Base-by-base conservation (phyloP, 2,888 invertebrate genomes). In the Sericinus montela region DNA sequence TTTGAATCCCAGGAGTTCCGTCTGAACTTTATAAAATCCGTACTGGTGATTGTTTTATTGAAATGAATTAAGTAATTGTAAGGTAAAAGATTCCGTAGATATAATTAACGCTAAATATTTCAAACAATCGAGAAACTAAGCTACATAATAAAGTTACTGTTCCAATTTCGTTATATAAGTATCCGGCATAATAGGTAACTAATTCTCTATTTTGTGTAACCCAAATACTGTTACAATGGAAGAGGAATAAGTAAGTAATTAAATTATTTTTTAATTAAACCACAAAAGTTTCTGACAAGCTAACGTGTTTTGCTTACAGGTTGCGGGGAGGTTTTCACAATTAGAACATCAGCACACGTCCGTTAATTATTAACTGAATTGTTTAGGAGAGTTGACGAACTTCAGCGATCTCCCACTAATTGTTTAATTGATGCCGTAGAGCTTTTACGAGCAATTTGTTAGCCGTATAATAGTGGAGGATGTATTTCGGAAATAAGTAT, bases 341-440 rank as follows among this genome's bases (percentile, higher is more conserved):
- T 44, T 44, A 49, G 48, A 38, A 44, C 48, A 43, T 49, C 44
- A 49, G 44, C 44, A 49, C 44, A 39, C 48, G 48, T 44, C 10
- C 44, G 48, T 49, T 49, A 49, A 44, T 49, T 49, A 49, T 49
- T 44, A 49, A 49, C 35, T 39, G 48, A 49, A 49, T 49, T 49
- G 48, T 49, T 49, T 49, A 49, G 39, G 32, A 34, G 44, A 49
- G 48, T 49, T 49, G 48, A 49, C 48, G 48, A 49, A 49, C 48
- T 49, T 39, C 44, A n/a, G 38, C 48, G 38, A 49, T 49, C 48
- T 44, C 44, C 34, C 48, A 34, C 48, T 49, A 49, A 49, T 49
- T 49, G 48, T 49, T 49, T 49, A 44, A 49, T 49, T 44, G 38
- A 44, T 49, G 28, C 48, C 14, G 42, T 39, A 19, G 35, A 48